Evolutionary conservation across 2,797 vertebrate species (phyloP).

Genomic region (Silurus lanzhouensis): DNA sequence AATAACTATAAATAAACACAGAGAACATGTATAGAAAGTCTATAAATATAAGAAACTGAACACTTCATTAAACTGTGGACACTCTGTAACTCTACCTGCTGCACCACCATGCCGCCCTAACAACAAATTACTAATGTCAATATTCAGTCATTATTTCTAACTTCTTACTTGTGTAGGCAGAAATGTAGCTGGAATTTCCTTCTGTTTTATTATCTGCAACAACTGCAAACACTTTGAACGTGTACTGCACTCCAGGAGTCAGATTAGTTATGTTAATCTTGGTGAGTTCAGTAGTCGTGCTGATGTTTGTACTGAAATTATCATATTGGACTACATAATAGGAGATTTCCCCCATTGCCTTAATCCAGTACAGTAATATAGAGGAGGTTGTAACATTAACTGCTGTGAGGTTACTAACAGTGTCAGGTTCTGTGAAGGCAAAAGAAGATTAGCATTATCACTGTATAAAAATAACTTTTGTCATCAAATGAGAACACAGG

Average conservation of each 20-base stretch:
- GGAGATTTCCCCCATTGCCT: too few relatives aligned
- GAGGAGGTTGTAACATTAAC: too few relatives aligned
- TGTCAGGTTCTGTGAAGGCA: conserved; percentile 27
- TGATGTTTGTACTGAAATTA: too few relatives aligned
- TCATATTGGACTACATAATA: too few relatives aligned
- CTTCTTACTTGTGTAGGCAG: conserved; percentile 42
- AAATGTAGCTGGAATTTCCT: neutral
- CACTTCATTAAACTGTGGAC: too few relatives aligned
- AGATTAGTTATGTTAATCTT: too few relatives aligned
- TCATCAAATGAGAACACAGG: neutral
- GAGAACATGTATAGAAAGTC: neutral
- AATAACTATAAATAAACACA: neutral
- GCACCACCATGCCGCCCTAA: neutral
- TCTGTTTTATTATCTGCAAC: conserved; percentile 16
- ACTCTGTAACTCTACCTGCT: neutral
- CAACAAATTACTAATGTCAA: neutral
- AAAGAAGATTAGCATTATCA: neutral
- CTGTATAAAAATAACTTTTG: neutral
- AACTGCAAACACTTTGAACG: conserved; percentile 31
- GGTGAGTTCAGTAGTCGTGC: too few relatives aligned
- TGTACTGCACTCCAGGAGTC: too few relatives aligned
- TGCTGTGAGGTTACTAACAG: conserved; percentile 18
- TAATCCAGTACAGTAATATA: too few relatives aligned
- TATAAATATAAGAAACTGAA: too few relatives aligned
- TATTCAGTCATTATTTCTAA: neutral